These are phyloP conservation scores for Crotophaga sulcirostris DNA, from an alignment of 2,113 vertebrate species.

Conservation along the genomic window DNA sequence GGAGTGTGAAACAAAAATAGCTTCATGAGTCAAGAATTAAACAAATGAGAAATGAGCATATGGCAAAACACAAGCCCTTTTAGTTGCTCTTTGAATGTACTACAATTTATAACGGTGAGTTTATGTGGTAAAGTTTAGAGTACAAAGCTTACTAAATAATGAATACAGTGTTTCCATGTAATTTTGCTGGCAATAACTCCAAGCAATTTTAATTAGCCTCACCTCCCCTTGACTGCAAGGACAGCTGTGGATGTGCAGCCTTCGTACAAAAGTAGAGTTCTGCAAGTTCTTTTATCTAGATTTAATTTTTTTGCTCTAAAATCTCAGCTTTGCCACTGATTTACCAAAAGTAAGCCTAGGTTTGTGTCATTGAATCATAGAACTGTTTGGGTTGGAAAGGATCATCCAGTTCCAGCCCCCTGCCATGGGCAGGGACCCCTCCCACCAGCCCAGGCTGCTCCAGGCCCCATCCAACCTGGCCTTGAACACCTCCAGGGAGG, in stretches of 20 bases:
- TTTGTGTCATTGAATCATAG: too few relatives aligned
- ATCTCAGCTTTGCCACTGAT: not conserved
- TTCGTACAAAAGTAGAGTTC: not conserved
- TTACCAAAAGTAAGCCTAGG: not conserved
- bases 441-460: too few relatives aligned
- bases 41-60: constrained; percentile 20
- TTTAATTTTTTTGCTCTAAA: not conserved
- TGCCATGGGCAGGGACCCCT: too few relatives aligned
- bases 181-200: constrained; percentile 34
- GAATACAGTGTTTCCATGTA: not conserved
- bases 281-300: not conserved
- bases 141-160: constrained; percentile 44
- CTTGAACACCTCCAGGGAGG: too few relatives aligned
- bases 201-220: constrained; percentile 44
- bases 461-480: too few relatives aligned
- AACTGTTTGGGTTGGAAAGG: too few relatives aligned
- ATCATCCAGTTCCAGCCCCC: too few relatives aligned
- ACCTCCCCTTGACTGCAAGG: constrained; percentile 23
- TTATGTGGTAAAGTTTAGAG: constrained; percentile 1
- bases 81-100: constrained; percentile 10
- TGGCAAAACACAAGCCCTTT: not conserved
- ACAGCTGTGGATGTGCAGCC: not conserved
- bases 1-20: constrained; percentile 42
- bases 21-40: constrained; percentile 21
- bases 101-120: not conserved